phyloP scores from a whole-genome alignment of 2,113 vertebrate genomes.

The Patagioenas fasciata region DNA sequence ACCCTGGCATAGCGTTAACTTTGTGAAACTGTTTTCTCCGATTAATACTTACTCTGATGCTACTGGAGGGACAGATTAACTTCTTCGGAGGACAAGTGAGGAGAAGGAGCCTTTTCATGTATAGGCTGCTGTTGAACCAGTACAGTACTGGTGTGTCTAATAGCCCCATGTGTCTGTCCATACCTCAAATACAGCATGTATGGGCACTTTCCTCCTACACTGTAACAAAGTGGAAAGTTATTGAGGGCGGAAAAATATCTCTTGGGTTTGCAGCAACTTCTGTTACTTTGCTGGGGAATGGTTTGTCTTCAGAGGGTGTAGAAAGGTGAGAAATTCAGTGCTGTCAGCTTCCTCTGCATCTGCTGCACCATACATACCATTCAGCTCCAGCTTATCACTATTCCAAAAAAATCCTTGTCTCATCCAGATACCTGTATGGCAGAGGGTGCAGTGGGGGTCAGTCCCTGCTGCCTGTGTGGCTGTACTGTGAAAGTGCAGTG shows the following conservation, averaged over 20 bases:
- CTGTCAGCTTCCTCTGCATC: background rate
- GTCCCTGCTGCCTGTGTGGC: background rate
- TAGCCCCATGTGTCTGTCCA: background rate
- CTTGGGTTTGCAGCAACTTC: background rate
- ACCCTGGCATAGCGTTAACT: fast-evolving
- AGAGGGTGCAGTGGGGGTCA: background rate
- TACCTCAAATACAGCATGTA: fast-evolving
- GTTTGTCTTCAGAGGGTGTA: fast-evolving
- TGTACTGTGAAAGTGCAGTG: background rate
- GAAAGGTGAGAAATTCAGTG: background rate
- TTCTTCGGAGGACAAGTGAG: background rate
- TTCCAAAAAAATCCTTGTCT: background rate
- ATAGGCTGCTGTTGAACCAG: background rate
- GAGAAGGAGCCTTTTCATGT: background rate
- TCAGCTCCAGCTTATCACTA: background rate
- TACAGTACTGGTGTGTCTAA: background rate
- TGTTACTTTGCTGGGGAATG: background rate
- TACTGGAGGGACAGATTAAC: background rate
- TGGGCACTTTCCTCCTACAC: fast-evolving
- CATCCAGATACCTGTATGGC: background rate
- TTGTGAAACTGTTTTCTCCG: background rate
- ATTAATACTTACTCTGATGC: background rate
- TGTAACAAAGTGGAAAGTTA: background rate
- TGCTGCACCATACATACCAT: fast-evolving
- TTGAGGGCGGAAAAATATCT: background rate